Base-by-base conservation (phyloP, 2,113 vertebrate genomes). In the Siphamia tubifer region DNA sequence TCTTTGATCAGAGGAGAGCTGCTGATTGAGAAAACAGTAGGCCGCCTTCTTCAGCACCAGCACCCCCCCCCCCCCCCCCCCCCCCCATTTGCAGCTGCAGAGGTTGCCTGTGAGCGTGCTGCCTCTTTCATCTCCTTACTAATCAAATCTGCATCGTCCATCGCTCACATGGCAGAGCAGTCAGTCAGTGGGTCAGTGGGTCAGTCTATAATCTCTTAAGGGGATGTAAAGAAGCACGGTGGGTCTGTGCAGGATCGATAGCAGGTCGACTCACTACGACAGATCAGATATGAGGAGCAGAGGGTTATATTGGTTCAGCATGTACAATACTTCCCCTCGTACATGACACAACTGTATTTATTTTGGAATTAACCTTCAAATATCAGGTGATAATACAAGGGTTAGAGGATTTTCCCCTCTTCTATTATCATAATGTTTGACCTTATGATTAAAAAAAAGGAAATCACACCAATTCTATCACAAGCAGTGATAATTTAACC, bases 191-290 rank as follows among this genome's bases (percentile, higher is more conserved):
- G 83, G 83, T 80, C 75, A 85, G 25, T 73, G 72, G 77, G 83
- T 84, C 77, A 52, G 24, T 5, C 35, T 4, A 10, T 84, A 73
- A 86, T 79, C 77, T 73, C 68, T 81, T 83, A 42, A 74, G 48
- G 21, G 55, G 68, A 62, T 2, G 13, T 38, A 77, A 61, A 53
- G 25, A 35, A 68, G 70, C 57, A 54, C 25, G 45, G 10, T 6
- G 66, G 62, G 61, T 43, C 74, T 24, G 24, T 44, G 28, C 40
- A 17, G 28, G 63, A 68, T 70, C 67, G 68, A 78, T 7, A 61
- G 60, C 55, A 43, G 66, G 34, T 30, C 51, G 40, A 79, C 38
- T 61, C 35, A 61, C 30, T 39, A 23, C 47, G 43, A 45, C 24
- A 32, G 38, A 64, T 78, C 32, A 44, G 38, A 17, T 42, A 71